Percentiles rank a stretch among this genome's conserved stretches.
These are phyloP conservation scores for Tangara arthus DNA, from an alignment of 2,797 vertebrate species.

Conservation along the genomic window DNA sequence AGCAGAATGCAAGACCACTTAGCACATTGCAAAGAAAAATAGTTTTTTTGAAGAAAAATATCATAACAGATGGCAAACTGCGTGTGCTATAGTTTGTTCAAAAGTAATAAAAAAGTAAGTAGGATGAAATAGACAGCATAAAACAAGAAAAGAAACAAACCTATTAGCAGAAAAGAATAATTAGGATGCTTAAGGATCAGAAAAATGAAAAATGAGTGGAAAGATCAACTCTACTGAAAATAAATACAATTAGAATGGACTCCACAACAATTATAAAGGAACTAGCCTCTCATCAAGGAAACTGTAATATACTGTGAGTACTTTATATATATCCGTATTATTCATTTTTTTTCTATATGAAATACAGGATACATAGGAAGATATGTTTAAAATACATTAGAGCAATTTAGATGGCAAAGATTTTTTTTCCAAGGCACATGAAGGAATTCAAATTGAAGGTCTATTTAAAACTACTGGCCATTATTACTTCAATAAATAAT, in stretches of 20 bases:
- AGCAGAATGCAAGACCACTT: background rate
- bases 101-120: constrained; percentile 32
- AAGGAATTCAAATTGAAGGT: background rate
- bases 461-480: background rate
- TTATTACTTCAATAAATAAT: background rate
- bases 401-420: background rate
- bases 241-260: background rate
- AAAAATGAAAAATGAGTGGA: background rate
- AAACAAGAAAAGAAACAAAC: background rate
- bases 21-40: background rate
- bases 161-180: background rate
- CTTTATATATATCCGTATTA: background rate
- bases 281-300: background rate
- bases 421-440: background rate
- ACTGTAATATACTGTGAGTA: background rate
- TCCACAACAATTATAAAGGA: background rate
- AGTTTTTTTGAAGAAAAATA: constrained; percentile 24
- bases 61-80: constrained; percentile 29
- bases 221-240: background rate
- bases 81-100: background rate
- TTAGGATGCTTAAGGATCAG: background rate
- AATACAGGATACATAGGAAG: background rate
- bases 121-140: background rate
- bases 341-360: background rate
- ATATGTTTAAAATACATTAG: background rate